Evolutionary conservation across 1,140 invertebrate genomes (phyloP).

Genomic region (Onthophagus taurus): DNA sequence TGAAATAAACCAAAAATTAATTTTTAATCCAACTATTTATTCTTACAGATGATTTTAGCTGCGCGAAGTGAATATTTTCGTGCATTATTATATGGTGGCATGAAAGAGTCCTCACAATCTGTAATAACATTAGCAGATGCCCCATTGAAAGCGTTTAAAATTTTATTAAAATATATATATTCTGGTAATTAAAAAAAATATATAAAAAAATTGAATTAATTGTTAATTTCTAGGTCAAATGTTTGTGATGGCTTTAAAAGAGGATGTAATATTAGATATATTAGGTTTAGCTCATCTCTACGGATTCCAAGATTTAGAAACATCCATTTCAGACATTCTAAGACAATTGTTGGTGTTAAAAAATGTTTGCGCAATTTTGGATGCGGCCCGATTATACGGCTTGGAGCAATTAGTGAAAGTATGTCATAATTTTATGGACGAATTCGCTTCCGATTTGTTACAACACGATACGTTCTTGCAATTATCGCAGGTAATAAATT

Average conservation of each 20-base stretch:
- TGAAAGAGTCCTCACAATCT: conserved; percentile 74
- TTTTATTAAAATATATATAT: conserved; percentile 90
- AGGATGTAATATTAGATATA: conserved; percentile 80
- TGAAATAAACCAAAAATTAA: not conserved
- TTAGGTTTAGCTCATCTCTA: conserved; percentile 89
- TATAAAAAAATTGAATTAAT: not conserved
- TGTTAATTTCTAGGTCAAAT: conserved; percentile 54
- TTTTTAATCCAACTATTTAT: not conserved
- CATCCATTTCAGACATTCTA: conserved; percentile 86
- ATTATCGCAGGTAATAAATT: conserved; percentile 64
- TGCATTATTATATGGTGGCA: conserved; percentile 81
- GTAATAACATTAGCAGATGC: conserved; percentile 82
- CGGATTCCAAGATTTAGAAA: conserved; percentile 86
- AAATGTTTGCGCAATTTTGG: conserved; percentile 90
- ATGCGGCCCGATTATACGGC: conserved; percentile 67
- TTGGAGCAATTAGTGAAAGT: conserved; percentile 52
- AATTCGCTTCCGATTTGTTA: conserved; percentile 76
- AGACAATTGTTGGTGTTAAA: conserved; percentile 74
- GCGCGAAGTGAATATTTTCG: conserved; percentile 92
- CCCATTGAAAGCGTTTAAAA: conserved; percentile 81
- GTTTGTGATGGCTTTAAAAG: conserved; percentile 70
- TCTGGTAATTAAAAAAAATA: too few relatives aligned
- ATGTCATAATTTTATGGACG: conserved; percentile 77
- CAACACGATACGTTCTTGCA: conserved; percentile 73
- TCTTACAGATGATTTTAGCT: conserved; percentile 62